These are phyloP conservation scores for Tridacna crocea DNA, from an alignment of 2,888 invertebrate species.

Conservation along the genomic window DNA sequence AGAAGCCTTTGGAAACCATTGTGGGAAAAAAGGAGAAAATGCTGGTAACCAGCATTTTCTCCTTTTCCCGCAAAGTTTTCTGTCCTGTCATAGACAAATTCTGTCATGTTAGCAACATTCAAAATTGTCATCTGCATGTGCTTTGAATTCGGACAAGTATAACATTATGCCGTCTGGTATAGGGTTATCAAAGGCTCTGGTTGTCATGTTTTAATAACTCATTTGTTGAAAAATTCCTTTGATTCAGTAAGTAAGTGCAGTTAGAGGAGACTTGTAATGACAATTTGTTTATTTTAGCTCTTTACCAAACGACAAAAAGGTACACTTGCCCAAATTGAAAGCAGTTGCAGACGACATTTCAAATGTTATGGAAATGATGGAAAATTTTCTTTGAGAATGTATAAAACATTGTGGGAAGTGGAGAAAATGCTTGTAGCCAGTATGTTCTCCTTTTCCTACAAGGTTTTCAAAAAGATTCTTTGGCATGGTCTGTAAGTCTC, in stretches of 20 bases:
- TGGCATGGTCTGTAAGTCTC: too few species aligned
- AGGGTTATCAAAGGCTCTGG: constrained; percentile 38
- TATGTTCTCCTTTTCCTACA: too few species aligned
- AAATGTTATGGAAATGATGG: too few species aligned
- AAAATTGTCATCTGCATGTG: neutral
- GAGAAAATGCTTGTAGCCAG: too few species aligned
- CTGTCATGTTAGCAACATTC: neutral
- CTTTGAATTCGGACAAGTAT: neutral
- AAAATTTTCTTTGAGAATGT: too few species aligned
- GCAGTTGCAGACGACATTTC: too few species aligned
- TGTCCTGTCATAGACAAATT: neutral
- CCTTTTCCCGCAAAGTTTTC: neutral
- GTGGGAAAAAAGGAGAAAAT: neutral
- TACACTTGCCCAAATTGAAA: too few species aligned
- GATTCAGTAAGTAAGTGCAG: constrained; percentile 42
- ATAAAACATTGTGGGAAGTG: too few species aligned
- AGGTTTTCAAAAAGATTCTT: too few species aligned
- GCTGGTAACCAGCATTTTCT: neutral
- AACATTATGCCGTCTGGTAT: constrained; percentile 21
- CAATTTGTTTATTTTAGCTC: neutral
- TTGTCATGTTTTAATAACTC: constrained; percentile 55
- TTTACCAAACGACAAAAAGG: too few species aligned
- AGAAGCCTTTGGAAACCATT: neutral
- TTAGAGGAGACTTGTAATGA: neutral
- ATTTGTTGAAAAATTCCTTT: constrained; percentile 49